Conservation (phyloP, 2,113 vertebrate genomes). For the Ceyx margarethae region DNA sequence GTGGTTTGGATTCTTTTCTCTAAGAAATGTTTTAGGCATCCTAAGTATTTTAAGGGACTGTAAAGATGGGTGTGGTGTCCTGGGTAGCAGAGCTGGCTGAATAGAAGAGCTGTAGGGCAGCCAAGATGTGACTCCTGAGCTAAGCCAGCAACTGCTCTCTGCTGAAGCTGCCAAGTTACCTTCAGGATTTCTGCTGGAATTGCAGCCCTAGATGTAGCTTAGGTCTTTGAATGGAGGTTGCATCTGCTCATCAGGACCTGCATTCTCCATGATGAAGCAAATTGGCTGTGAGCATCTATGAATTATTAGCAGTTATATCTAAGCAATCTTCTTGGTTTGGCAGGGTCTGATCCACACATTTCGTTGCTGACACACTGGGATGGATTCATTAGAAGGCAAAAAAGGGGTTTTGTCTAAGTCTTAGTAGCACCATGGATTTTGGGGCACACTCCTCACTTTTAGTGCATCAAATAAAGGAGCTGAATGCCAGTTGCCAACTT, state of each 20-base stretch:
- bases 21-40: neutral
- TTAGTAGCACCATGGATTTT: neutral
- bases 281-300: neutral
- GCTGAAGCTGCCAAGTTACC: neutral
- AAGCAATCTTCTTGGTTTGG: neutral
- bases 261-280: neutral
- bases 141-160: neutral
- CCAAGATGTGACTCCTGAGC: neutral
- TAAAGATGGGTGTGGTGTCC: conserved; percentile 8
- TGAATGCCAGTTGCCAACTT: neutral
- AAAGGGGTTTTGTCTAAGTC: neutral
- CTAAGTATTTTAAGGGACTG: conserved; percentile 34
- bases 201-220: neutral
- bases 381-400: neutral
- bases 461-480: neutral
- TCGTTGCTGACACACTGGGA: neutral
- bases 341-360: neutral
- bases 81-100: neutral
- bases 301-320: neutral
- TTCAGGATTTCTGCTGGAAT: neutral
- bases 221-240: neutral
- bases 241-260: neutral
- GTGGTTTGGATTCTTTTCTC: neutral
- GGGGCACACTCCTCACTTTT: neutral
- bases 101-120: neutral